A percentile compares a stretch with the other conserved stretches of the same genome.
Evolutionary conservation across 2,113 vertebrate species (phyloP).

Genomic region (Saimiri boliviensis): DNA sequence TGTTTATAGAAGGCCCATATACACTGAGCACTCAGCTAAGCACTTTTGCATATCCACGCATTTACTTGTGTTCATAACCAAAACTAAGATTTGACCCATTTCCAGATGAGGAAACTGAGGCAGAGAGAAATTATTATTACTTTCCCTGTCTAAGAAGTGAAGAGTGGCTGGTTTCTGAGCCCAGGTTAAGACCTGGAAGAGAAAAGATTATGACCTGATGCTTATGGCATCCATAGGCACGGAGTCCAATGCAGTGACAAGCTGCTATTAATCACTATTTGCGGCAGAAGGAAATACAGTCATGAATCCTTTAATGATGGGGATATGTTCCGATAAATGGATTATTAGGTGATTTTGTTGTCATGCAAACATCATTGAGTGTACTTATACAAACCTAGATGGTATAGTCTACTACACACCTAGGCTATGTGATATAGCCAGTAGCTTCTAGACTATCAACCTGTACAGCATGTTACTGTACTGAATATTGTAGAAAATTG

Average conservation of each 20-base stretch:
- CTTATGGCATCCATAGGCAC: background rate
- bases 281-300: background rate
- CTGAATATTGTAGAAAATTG: background rate
- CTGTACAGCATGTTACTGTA: background rate
- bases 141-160: background rate
- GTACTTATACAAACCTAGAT: background rate
- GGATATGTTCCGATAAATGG: background rate
- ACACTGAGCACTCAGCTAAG: background rate
- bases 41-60: background rate
- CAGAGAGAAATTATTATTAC: background rate
- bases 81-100: background rate
- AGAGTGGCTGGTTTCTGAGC: background rate
- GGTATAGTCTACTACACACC: background rate
- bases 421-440: background rate
- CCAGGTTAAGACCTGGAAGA: background rate
- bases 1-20: background rate
- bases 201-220: background rate
- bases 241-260: rapidly evolving
- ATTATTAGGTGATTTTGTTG: background rate
- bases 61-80: background rate
- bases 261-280: background rate
- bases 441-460: background rate
- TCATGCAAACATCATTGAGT: background rate
- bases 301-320: background rate
- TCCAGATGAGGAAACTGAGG: background rate